Evolutionary conservation across 2,113 vertebrate species (phyloP).

Genomic region (Sminthopsis crassicaudata): DNA sequence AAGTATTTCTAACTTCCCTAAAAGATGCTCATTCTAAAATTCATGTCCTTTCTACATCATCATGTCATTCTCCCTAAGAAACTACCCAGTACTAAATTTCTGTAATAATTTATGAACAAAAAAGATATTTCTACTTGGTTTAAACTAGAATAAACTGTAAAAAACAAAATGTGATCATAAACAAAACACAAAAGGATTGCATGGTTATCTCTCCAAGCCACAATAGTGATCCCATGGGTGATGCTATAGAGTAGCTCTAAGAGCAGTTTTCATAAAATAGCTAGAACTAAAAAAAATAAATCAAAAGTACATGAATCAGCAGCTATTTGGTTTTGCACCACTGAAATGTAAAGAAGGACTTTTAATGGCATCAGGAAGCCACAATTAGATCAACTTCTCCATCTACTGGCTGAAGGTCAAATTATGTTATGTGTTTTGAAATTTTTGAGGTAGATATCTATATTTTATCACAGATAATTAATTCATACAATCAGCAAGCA

Average conservation of each 20-base stretch:
- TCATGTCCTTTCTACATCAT: conserved; percentile 51
- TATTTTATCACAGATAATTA: background rate
- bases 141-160: conserved; percentile 52
- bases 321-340: conserved; percentile 28
- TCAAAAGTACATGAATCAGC: conserved; percentile 60
- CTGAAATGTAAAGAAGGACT: conserved; percentile 57
- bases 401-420: conserved; percentile 59
- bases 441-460: background rate
- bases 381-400: conserved; percentile 61
- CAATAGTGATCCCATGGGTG: conserved; percentile 37
- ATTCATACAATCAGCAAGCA: background rate
- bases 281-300: conserved; percentile 57
- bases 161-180: conserved; percentile 41
- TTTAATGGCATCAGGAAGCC: background rate
- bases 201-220: conserved; percentile 8
- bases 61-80: conserved; percentile 63
- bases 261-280: conserved; percentile 62
- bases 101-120: conserved; percentile 63
- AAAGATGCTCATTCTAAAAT: conserved; percentile 13
- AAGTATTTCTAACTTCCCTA: conserved; percentile 39
- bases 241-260: conserved; percentile 40
- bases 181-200: conserved; percentile 29
- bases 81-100: conserved; percentile 48
- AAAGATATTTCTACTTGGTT: conserved; percentile 56
- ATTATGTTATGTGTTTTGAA: conserved; percentile 51